Percentiles rank a stretch among this genome's conserved stretches.
Evolutionary conservation across 2,797 vertebrate genomes (phyloP).

Genomic region (Peromyscus melanophrys): DNA sequence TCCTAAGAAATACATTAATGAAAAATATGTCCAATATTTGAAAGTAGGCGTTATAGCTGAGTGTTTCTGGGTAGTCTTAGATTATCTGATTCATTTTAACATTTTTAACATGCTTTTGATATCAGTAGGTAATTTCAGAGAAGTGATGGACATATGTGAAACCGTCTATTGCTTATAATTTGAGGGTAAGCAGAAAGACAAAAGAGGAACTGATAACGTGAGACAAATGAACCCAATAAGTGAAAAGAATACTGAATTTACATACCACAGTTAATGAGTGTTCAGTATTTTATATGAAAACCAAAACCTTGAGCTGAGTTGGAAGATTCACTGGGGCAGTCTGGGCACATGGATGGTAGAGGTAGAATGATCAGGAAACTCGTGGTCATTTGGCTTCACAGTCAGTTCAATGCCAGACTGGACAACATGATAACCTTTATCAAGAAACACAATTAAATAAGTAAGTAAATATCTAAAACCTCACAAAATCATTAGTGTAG

Average conservation of each 20-base stretch:
- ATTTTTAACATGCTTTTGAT: constrained; percentile 22
- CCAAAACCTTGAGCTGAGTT: neutral
- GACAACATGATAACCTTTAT: neutral
- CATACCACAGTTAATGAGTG: neutral
- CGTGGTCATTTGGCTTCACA: neutral
- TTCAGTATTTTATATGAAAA: neutral
- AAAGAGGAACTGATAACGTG: neutral
- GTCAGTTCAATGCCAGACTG: neutral
- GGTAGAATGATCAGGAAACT: neutral
- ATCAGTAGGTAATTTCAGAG: neutral
- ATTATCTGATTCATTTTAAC: neutral
- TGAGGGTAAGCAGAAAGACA: constrained; percentile 39
- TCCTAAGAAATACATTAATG: neutral
- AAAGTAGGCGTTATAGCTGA: neutral
- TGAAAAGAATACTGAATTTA: constrained; percentile 40
- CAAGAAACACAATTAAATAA: neutral
- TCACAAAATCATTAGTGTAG: neutral
- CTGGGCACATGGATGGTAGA: neutral
- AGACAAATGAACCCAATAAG: neutral
- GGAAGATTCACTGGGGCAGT: too few relatives aligned
- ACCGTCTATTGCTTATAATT: neutral
- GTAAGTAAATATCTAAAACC: neutral
- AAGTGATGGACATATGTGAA: neutral
- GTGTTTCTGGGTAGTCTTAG: neutral
- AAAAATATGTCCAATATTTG: constrained; percentile 8